Conservation (phyloP, 2,888 invertebrate species). For the Esperia sulphurella region DNA sequence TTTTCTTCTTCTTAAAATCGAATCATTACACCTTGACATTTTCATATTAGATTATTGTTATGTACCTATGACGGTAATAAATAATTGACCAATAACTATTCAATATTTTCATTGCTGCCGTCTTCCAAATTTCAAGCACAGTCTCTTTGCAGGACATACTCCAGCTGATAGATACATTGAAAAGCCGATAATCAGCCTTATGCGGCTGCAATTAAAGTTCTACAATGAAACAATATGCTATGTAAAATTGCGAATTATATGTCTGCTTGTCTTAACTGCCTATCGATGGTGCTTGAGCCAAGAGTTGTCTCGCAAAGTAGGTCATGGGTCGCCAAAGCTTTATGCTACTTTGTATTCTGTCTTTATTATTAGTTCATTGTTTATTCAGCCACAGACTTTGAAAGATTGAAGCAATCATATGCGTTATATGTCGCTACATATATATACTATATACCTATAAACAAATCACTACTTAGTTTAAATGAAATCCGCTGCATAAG, state of each 20-base stretch:
- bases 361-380: constrained; percentile 1
- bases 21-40: no score
- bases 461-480: no score
- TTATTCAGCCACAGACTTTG: neutral
- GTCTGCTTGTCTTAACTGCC: constrained; percentile 12
- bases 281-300: constrained; percentile 11
- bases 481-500: no score
- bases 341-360: constrained; percentile 6
- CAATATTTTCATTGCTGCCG: constrained; percentile 14
- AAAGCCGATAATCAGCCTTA: neutral
- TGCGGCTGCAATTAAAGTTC: neutral
- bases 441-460: no score
- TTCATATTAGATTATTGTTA: no score
- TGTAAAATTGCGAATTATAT: neutral
- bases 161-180: no score
- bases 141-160: no score
- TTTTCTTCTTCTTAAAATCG: no score
- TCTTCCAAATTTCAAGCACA: neutral
- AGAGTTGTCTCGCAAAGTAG: constrained; percentile 26
- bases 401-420: neutral
- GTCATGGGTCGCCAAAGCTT: constrained; percentile 25
- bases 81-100: no score
- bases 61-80: no score
- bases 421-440: no score
- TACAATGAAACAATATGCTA: neutral